A percentile compares a stretch with the other conserved stretches of the same genome.
These are phyloP conservation scores for Herpetotheres cachinnans DNA, from an alignment of 2,113 vertebrate genomes.

Conservation along the genomic window DNA sequence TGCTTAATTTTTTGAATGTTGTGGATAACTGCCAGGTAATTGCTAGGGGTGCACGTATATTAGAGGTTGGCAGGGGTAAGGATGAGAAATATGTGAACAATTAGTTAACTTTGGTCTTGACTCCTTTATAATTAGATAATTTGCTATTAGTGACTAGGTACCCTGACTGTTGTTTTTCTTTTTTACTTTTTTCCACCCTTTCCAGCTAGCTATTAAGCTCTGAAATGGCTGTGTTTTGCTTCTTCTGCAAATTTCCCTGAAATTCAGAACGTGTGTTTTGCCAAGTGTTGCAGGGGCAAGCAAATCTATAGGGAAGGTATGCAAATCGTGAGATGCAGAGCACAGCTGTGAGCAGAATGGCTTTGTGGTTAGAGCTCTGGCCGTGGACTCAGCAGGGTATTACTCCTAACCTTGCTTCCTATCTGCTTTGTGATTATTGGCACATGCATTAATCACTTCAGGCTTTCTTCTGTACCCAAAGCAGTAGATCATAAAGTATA, in stretches of 20 bases:
- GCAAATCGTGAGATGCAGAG: not conserved
- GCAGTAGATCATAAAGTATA: not conserved
- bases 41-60: not conserved
- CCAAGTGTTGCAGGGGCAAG: not conserved
- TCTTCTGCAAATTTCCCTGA: not conserved
- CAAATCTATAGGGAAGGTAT: not conserved
- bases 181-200: not conserved
- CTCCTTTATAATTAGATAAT: not conserved
- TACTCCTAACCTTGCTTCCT: not conserved
- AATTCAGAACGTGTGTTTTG: not conserved
- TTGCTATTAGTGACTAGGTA: not conserved
- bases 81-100: not conserved
- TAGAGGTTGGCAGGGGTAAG: not conserved
- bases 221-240: not conserved
- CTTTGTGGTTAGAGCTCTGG: not conserved
- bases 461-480: not conserved
- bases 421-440: not conserved
- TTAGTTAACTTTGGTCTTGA: not conserved
- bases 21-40: not conserved
- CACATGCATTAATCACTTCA: not conserved
- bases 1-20: not conserved
- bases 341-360: not conserved
- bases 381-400: not conserved
- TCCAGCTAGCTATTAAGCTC: not conserved
- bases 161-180: not conserved